Base-by-base conservation (phyloP, 2,113 vertebrate species). In the Microtus pennsylvanicus region DNA sequence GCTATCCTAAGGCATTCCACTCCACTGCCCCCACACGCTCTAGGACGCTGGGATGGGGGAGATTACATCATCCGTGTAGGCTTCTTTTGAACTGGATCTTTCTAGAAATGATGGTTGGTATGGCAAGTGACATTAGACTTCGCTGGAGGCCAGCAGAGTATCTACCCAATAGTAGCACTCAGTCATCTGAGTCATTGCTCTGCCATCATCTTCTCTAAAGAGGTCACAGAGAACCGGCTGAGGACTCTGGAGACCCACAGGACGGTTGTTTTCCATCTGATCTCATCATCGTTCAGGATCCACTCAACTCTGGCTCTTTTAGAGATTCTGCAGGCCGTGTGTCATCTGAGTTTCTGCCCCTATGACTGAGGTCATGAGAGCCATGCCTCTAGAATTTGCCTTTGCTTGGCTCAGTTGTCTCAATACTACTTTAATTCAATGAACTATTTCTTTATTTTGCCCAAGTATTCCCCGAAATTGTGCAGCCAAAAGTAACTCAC, bases 111-210 rank as follows among this genome's bases (percentile, higher is more conserved):
- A 69, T 72, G 35, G 9, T 10, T 70, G 33, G 38, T 81, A 47
- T 95, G 75, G 74, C 63, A 63, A n/a, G 22, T 93, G 83, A 85
- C 85, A 58, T 92, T 42, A 90, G 63, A 61, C 50, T 30, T 91
- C 90, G 33, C 19, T 55, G 10, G 11, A 65, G 52, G 76, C 45
- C 87, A 69, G n/a, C 55, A 90, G 95, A 96, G 7, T 69, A 85
- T 63, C 74, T n/a, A 86, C 58, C 87, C 13, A 50, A 77, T 42
- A 74, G n/a, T 28, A 94, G 19, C 30, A 89, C 26, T 94, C 55
- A 67, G 55, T n/a, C 33, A 58, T 78, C 24, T 67, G 87, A 61
- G 28, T 89, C 87, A 61, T 86, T 61, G 28, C 55, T 10, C 67
- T 88, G 50, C 77, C 45, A 77, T 55, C 42, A 55, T 69, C 1